Percentiles rank a stretch among this genome's conserved stretches.
Evolutionary conservation across 2,113 vertebrate species (phyloP).

Genomic region (Serilophus lunatus): DNA sequence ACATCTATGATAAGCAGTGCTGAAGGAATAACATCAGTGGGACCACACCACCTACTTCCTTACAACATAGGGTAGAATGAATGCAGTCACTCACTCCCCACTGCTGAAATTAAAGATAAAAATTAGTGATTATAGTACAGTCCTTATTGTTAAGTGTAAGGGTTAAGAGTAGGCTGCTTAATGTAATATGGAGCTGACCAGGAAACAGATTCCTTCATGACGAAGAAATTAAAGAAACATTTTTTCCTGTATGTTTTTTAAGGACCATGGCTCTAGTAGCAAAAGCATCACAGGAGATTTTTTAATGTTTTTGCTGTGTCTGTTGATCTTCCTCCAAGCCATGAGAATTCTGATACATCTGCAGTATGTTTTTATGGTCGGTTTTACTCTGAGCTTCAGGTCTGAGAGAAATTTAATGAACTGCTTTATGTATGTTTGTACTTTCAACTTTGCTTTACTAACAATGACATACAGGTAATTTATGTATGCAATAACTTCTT

Average conservation of each 20-base stretch:
- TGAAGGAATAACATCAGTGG: not conserved
- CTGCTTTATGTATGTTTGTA: not conserved
- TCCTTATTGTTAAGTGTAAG: not conserved
- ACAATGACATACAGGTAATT: not conserved
- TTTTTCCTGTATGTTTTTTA: not conserved
- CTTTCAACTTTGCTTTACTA: conserved; percentile 1
- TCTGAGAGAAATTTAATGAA: not conserved
- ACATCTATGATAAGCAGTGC: not conserved
- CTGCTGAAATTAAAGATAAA: not conserved
- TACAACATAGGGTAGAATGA: not conserved
- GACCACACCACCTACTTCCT: not conserved
- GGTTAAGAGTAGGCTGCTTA: not conserved
- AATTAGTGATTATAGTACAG: not conserved
- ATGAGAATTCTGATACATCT: not conserved
- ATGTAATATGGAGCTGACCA: not conserved
- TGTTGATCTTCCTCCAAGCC: not conserved
- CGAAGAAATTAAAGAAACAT: not conserved
- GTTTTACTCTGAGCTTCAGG: not conserved
- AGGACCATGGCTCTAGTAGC: not conserved
- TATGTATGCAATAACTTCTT: not conserved
- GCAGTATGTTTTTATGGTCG: not conserved
- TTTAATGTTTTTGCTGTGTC: not conserved
- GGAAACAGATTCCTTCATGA: not conserved
- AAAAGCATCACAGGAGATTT: not conserved
- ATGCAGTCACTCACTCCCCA: not conserved